These are phyloP conservation scores for Dryadula phaetusa DNA, from an alignment of 2,888 invertebrate genomes.

Conservation along the genomic window DNA sequence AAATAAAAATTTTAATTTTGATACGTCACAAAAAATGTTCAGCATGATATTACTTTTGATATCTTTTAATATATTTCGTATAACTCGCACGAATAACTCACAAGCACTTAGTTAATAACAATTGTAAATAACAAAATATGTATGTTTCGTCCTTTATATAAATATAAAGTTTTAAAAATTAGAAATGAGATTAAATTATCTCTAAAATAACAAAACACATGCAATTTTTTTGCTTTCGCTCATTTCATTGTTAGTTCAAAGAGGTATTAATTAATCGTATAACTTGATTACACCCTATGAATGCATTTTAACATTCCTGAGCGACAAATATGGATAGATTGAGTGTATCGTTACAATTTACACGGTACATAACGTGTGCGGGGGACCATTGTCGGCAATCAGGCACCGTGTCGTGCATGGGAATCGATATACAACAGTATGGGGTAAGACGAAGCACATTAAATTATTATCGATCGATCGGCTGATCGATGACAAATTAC, in stretches of 20 bases:
- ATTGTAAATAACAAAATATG: too few relatives aligned
- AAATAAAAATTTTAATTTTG: too few relatives aligned
- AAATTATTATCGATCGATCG: constrained; percentile 14
- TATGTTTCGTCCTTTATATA: too few relatives aligned
- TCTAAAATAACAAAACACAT: not conserved
- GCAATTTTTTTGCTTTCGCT: not conserved
- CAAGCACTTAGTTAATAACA: too few relatives aligned
- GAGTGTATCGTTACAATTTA: constrained; percentile 58
- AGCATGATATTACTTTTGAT: too few relatives aligned
- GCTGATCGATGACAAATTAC: constrained; percentile 20
- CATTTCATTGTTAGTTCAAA: not conserved
- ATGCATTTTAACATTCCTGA: constrained; percentile 39
- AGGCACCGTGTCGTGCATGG: constrained; percentile 65
- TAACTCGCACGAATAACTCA: too few relatives aligned
- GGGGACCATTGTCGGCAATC: constrained; percentile 60
- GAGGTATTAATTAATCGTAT: constrained; percentile 18
- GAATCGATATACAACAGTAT: constrained; percentile 50
- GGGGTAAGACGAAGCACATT: constrained; percentile 32
- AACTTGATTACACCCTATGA: constrained; percentile 42
- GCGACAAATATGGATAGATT: constrained; percentile 44
- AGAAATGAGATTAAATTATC: not conserved
- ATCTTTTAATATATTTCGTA: too few relatives aligned
- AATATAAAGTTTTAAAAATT: too few relatives aligned
- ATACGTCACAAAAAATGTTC: too few relatives aligned
- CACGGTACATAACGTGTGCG: constrained; percentile 66